Evolutionary conservation across 2,888 invertebrate species (phyloP), one percentile per base, ranked within the genome.

Genomic region (Patella pellucida): DNA sequence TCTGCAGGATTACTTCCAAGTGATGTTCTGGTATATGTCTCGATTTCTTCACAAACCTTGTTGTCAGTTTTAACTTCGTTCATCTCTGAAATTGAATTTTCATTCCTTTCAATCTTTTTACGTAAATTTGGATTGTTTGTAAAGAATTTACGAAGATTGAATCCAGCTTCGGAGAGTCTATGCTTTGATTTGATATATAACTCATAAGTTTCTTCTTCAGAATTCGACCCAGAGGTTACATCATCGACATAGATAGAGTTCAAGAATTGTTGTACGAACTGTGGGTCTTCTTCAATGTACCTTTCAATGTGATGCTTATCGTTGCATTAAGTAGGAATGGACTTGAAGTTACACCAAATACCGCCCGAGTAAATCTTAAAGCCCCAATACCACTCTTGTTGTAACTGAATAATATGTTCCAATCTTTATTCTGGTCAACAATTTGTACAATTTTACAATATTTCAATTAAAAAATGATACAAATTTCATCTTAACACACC

Each of bases 181-280:
- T 19, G 11, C 12, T 56, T 56, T 19, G 56, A 56, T 56, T 56
- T 56, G 2, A 56, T 19, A 56, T 56, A 56, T 9, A 56, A 56
- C 19, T 16, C 15, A 19, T 56, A 56, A 16, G 56, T 19, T 19
- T 56, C 56, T 56, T 56, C 19, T 19, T 2, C n/a, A 16, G 19
- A 19, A 15, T 56, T 16, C 16, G 56, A 14, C 19, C 56, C 14
- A 56, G 56, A 56, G 14, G 56, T 56, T 9, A 56, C 56, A 56
- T 56, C 56, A 56, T 56, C 56, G n/a, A n/a, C n/a, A n/a, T n/a
- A n/a, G n/a, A n/a, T n/a, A 56, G 56, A 56, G 16, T 56, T 56
- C 15, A 56, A 19, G 56, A 56, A 54, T 16, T 54, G 56, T 19
- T 56, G 16, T 2, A 56, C 56, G 4, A 56, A 56, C 12, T 56